A percentile compares a stretch with the other conserved stretches of the same genome.
phyloP scores from a whole-genome alignment of 2,113 vertebrate species.

The Seriola quinqueradiata region DNA sequence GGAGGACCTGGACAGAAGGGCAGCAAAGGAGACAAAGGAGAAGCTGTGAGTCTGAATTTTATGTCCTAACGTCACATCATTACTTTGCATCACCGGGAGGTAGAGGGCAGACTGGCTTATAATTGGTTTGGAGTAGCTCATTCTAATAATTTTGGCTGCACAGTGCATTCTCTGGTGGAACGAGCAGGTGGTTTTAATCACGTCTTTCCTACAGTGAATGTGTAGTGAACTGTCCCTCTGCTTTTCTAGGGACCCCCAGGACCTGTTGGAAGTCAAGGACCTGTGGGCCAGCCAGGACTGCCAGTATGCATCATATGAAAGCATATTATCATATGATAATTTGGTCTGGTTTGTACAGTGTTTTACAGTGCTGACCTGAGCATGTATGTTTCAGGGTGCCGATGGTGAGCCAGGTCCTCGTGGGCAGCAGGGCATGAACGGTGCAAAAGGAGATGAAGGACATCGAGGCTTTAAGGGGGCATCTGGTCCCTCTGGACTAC shows the following conservation, averaged over 20 bases:
- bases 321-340: neutral
- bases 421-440: conserved; percentile 92
- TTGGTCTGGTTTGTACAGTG: neutral
- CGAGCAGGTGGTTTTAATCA: conserved; percentile 27
- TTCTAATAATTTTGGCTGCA: conserved; percentile 22
- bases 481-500: conserved; percentile 88
- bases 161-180: conserved; percentile 27
- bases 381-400: conserved; percentile 83
- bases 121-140: conserved; percentile 36
- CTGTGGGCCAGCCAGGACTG: conserved; percentile 87
- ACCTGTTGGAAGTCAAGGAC: conserved; percentile 89
- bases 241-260: conserved; percentile 89
- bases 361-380: conserved; percentile 8
- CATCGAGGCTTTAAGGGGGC: conserved; percentile 86
- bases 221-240: conserved; percentile 26
- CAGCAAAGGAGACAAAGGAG: conserved; percentile 93
- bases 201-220: neutral
- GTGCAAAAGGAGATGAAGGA: conserved; percentile 94
- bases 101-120: conserved; percentile 21
- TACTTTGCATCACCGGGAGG: conserved; percentile 15
- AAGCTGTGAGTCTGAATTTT: conserved; percentile 84
- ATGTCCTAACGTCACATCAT: neutral
- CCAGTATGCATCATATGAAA: conserved; percentile 74
- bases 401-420: conserved; percentile 91
- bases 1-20: conserved; percentile 92